These are phyloP conservation scores for Pteria penguin DNA, from an alignment of 2,888 invertebrate genomes.

Conservation along the genomic window DNA sequence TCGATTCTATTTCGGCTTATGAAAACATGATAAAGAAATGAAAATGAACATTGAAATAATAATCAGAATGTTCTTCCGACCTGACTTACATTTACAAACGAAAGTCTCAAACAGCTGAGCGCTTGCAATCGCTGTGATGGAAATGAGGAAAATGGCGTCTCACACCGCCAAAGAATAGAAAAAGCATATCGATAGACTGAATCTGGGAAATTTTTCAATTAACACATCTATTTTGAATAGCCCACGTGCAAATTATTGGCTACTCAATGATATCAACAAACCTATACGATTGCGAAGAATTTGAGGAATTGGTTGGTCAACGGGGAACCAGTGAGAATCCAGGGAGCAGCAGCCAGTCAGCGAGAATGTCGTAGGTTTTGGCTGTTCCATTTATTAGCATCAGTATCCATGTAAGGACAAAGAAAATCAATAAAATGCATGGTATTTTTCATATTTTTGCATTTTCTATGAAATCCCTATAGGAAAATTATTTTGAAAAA, in stretches of 20 bases:
- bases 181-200: too few species aligned
- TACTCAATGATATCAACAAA: slow-evolving; percentile 66
- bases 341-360: slow-evolving; percentile 74
- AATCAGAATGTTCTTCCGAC: too few species aligned
- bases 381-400: neutral
- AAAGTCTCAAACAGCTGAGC: too few species aligned
- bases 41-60: too few species aligned
- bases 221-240: slow-evolving; percentile 30
- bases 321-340: slow-evolving; percentile 75
- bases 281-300: slow-evolving; percentile 67
- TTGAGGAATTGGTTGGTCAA: slow-evolving; percentile 78
- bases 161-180: too few species aligned
- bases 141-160: too few species aligned
- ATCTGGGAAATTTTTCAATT: too few species aligned
- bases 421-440: neutral
- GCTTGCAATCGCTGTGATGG: too few species aligned
- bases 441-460: neutral
- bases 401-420: neutral
- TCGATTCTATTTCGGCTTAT: too few species aligned
- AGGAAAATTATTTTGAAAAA: too few species aligned
- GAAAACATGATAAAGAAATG: too few species aligned
- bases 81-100: too few species aligned
- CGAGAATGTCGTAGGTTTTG: slow-evolving; percentile 45
- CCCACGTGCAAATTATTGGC: slow-evolving; percentile 62
- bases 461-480: neutral